phyloP scores from a whole-genome alignment of 2,888 invertebrate species.

The Villa cingulata region DNA sequence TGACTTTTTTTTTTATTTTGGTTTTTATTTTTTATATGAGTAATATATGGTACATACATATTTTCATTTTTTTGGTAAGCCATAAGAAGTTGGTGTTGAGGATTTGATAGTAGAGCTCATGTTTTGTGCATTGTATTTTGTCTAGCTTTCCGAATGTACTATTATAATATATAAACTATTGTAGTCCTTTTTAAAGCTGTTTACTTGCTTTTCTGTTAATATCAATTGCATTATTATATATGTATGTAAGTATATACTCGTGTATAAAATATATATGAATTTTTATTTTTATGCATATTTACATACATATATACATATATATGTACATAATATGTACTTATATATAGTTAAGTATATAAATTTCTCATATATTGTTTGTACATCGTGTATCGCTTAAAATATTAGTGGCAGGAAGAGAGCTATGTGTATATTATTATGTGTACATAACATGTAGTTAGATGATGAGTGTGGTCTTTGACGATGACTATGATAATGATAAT shows the following conservation, averaged over 20 bases:
- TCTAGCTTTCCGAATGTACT: background rate
- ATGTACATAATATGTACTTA: background rate
- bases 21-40: background rate
- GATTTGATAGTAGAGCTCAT: background rate
- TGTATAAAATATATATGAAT: no score
- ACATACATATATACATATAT: background rate
- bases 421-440: background rate
- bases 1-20: background rate
- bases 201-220: background rate
- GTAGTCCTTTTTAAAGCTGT: background rate
- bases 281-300: no score
- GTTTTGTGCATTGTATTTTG: background rate
- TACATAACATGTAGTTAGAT: background rate
- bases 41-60: no score
- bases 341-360: no score
- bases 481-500: no score
- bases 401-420: background rate
- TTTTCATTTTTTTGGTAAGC: background rate
- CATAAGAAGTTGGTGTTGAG: background rate
- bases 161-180: background rate
- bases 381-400: background rate
- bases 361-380: no score
- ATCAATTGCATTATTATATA: background rate
- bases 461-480: no score
- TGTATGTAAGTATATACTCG: no score